Base-by-base conservation (phyloP, 2,113 vertebrate genomes). In the Petroica traversi region DNA sequence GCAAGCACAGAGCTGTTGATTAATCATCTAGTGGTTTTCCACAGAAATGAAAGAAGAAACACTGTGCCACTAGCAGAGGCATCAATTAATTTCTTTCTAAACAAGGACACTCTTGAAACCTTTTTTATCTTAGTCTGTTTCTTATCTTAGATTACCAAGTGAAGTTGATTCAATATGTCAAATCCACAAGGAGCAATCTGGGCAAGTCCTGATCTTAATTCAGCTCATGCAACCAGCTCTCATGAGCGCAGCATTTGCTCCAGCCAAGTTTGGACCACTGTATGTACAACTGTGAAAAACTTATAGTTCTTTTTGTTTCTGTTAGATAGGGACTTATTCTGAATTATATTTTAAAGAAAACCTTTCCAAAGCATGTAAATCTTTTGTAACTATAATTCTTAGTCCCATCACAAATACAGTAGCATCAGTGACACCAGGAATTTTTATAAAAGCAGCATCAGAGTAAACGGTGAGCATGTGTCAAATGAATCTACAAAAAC, bases 341-440 rank as follows among this genome's bases (percentile, higher is more conserved):
- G 77, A 95, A 66, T 14, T 41, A 23, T 79, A 52, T 88, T 89
- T 77, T 85, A 74, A 89, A 86, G 83, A 88, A 48, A 78, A 85
- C 3, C 8, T 90, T 97, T 91, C 87, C 71, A 59, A 88, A 80
- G 78, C 38, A 59, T 72, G 77, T 55, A 86, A 91, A 82, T 85
- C 46, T 97, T 85, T 75, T 72, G 38, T 91, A 85, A 77, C 73
- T 86, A 63, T 89, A 88, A 85, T 93, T 93, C 91, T 91, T 49
- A 95, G 38, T 73, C 77, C 49, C 17, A 3, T 12, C 26, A 8
- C 41, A 68, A 89, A 82, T 72, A 48, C 1, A 8, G 48, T 34
- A 95, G 54, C 89, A 81, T 49, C 72, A 31, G 8, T 86, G 84
- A 94, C 74, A 88, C 87, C 49, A 92, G 84, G 63, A 94, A 93